Base-by-base conservation (phyloP, 2,888 invertebrate genomes). In the Lymantria dispar region DNA sequence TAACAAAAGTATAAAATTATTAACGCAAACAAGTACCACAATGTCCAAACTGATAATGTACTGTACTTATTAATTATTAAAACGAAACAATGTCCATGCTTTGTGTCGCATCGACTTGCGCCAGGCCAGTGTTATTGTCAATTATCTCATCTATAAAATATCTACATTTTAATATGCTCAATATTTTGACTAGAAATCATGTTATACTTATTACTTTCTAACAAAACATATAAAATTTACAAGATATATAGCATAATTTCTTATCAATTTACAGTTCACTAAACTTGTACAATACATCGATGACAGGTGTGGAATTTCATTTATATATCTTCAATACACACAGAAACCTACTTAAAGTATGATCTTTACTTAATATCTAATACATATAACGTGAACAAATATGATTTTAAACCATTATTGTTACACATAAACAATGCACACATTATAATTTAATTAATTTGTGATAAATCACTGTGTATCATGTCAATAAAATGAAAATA, bases 111-210 rank as follows among this genome's bases (percentile, higher is more conserved):
- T 51, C 58, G 60, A 46, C 60, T 67, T 65, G 63, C 75, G 78
- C 74, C 85, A 85, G 87, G 85, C 88, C 88, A 68, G 83, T 83
- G 81, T 91, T 92, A 91, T 91, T 92, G 92, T 92, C 92, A 91
- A 87, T 85, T 89, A 88, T 85, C 79, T 83, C 83, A 74, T 82
- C 78, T 84, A 83, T 85, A 80, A n/a, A n/a, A 81, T 85, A 87
- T 85, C 86, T 90, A 90, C 87, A 83, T 78, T 84, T 86, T 83
- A 85, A 87, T 89, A 88, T 87, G 89, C 83, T 91, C 87, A 87
- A 90, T 89, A 88, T 86, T 89, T 89, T 92, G 92, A 92, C 92
- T 92, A 92, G 92, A 92, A 91, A 89, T 87, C 90, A 87, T 90
- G 86, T 87, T 87, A 84, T 84, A 86, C 80, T 85, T 82, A 85